A percentile compares a stretch with the other conserved stretches of the same genome.
These are phyloP conservation scores for Corythoichthys intestinalis DNA, from an alignment of 2,113 vertebrate species.

Conservation along the genomic window DNA sequence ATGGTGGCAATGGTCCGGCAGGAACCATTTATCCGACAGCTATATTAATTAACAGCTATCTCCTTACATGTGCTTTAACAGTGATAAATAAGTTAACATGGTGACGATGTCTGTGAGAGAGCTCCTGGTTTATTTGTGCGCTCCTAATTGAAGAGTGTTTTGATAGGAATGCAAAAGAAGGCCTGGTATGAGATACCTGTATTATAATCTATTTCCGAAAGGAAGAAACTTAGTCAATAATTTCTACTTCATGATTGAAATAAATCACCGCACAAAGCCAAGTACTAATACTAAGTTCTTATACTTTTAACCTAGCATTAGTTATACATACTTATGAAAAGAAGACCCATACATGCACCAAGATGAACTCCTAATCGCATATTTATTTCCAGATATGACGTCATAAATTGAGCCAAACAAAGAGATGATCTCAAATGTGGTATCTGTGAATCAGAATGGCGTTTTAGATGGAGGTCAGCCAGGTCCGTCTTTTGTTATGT, in stretches of 20 bases:
- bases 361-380: slow-evolving; percentile 16
- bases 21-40: slow-evolving; percentile 87
- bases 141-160: slow-evolving; percentile 49
- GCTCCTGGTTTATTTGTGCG: slow-evolving; percentile 49
- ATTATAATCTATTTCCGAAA: slow-evolving; percentile 67
- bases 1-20: slow-evolving; percentile 80
- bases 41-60: slow-evolving; percentile 95
- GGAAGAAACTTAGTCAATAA: slow-evolving; percentile 61
- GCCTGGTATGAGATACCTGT: slow-evolving; percentile 51
- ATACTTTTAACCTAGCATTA: slow-evolving; percentile 63
- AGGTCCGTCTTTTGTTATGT: slow-evolving; percentile 77
- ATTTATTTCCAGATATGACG: slow-evolving; percentile 17
- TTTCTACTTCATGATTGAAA: slow-evolving; percentile 56
- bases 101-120: slow-evolving; percentile 49
- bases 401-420: background rate
- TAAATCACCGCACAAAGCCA: slow-evolving; percentile 70
- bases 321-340: slow-evolving; percentile 47
- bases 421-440: background rate
- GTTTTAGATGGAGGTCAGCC: slow-evolving; percentile 52
- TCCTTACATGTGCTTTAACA: slow-evolving; percentile 81
- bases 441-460: slow-evolving; percentile 27
- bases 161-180: slow-evolving; percentile 44
- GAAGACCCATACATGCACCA: slow-evolving; percentile 46
- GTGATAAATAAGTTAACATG: slow-evolving; percentile 71
- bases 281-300: slow-evolving; percentile 50